These are phyloP conservation scores for Macropus fuliginosus DNA, from an alignment of 2,797 vertebrate genomes.

Conservation along the genomic window DNA sequence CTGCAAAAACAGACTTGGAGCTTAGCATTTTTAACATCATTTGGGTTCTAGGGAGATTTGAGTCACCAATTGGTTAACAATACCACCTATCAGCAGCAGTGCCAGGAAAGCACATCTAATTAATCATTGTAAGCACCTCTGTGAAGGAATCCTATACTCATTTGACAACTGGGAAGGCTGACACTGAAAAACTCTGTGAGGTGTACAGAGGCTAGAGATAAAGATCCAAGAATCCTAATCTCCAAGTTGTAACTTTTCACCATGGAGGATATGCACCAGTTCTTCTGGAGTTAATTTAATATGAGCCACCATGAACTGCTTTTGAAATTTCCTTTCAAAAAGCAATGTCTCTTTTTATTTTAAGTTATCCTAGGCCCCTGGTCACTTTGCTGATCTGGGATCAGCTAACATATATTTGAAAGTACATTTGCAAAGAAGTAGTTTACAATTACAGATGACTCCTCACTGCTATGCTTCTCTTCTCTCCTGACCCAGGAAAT, in stretches of 20 bases:
- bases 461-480: conserved; percentile 31
- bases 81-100: neutral
- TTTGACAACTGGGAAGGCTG: neutral
- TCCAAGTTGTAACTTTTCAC: conserved; percentile 41
- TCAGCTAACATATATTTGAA: conserved; percentile 46
- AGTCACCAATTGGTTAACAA: neutral
- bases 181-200: neutral
- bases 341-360: neutral
- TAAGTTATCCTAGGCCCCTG: neutral
- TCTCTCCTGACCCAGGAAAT: conserved; percentile 47
- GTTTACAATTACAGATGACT: conserved; percentile 57
- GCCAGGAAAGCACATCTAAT: neutral
- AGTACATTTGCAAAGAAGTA: conserved; percentile 21
- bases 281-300: conserved; percentile 35
- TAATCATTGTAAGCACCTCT: conserved; percentile 7
- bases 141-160: neutral
- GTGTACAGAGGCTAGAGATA: conserved; percentile 14
- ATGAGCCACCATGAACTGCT: neutral
- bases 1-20: neutral
- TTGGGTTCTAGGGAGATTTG: neutral
- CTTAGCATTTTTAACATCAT: conserved; percentile 26
- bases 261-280: neutral
- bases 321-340: conserved; percentile 16
- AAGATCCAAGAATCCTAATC: conserved; percentile 15
- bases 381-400: conserved; percentile 1